Base-by-base conservation (phyloP, 2,113 vertebrate genomes). In the Oncorhynchus mykiss region DNA sequence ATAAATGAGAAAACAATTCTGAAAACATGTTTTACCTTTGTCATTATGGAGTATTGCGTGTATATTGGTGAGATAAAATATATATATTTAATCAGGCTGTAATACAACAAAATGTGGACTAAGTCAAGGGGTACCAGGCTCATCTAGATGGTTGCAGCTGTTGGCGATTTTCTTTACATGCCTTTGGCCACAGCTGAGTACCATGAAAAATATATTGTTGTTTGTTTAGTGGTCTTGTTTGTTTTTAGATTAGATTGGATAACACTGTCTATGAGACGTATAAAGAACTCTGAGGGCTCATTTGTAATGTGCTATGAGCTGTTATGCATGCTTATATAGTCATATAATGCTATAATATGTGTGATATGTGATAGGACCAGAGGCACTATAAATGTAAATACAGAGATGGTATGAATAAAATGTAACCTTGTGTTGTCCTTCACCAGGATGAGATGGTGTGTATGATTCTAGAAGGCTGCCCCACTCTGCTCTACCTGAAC, bases 401-500 rank as follows among this genome's bases (percentile, higher is more conserved):
- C 54, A 57, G 16, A 57, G 59, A 14, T 22, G 59, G 54, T 24
- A 22, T 22, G 6, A 62, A n/a, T 6, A 34, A 14, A 68, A 14
- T 29, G 16, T 3, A 9, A 9, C 31, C 20, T 71, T 83, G 67
- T 74, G 48, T 31, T 86, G 62, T 68, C 29, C 3, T 82, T 81
- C 34, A 48, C 86, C 76, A 96, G 94, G 95, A 96, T 82, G 86
- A 93, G 75, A 89, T 87, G n/a, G 88, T 96, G 81, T 91, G 85
- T 80, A 74, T 80, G 51, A 91, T 95, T 74, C 88, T 93, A 2
- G 93, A 94, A 77, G 86, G 91, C 24, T 97, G 95, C 71, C 87
- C 87, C 49, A 90, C 90, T 49, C 85, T 97, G 77, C 89, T 96
- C n/a, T 93, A 89, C 89, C 90, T 95, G 76, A 96, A 96, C 83